A percentile compares a stretch with the other conserved stretches of the same genome.
Conservation (phyloP, 2,888 invertebrate genomes). For the Odontocerum albicorne region DNA sequence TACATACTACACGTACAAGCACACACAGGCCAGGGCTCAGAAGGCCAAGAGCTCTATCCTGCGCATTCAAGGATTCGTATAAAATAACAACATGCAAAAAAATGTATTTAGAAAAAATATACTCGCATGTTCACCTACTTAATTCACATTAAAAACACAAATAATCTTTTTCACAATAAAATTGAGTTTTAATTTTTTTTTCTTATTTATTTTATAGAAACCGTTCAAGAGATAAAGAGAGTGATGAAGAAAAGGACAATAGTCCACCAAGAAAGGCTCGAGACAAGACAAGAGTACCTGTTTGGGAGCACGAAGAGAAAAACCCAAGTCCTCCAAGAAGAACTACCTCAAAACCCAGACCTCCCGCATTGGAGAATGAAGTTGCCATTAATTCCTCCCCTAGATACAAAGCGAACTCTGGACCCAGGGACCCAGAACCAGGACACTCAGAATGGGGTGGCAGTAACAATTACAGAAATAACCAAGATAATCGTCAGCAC, state of each 20-base stretch:
- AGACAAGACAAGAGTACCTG: constrained; percentile 7
- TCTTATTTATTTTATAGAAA: constrained; percentile 16
- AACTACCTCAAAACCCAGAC: not conserved
- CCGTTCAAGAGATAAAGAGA: constrained; percentile 6
- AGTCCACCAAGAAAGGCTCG: not conserved
- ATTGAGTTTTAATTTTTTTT: not conserved
- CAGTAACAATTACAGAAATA: constrained; percentile 1
- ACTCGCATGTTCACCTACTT: too few relatives aligned
- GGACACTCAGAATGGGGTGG: constrained; percentile 1
- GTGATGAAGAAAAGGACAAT: constrained; percentile 17
- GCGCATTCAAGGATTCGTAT: too few relatives aligned
- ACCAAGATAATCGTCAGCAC: constrained; percentile 4
- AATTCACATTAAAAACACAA: not conserved
- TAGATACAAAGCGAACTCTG: too few relatives aligned
- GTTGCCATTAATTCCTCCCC: too few relatives aligned
- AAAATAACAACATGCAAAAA: too few relatives aligned
- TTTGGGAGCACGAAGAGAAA: constrained; percentile 10
- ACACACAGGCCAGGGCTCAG: too few relatives aligned
- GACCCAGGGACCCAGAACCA: not conserved
- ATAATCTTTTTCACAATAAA: not conserved
- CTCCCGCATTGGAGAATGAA: not conserved
- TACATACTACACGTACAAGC: too few relatives aligned
- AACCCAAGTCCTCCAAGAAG: constrained; percentile 1
- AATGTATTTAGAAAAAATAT: too few relatives aligned
- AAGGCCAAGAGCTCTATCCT: too few relatives aligned